phyloP scores from a whole-genome alignment of 2,797 vertebrate genomes.

The Cephalopachus bancanus region DNA sequence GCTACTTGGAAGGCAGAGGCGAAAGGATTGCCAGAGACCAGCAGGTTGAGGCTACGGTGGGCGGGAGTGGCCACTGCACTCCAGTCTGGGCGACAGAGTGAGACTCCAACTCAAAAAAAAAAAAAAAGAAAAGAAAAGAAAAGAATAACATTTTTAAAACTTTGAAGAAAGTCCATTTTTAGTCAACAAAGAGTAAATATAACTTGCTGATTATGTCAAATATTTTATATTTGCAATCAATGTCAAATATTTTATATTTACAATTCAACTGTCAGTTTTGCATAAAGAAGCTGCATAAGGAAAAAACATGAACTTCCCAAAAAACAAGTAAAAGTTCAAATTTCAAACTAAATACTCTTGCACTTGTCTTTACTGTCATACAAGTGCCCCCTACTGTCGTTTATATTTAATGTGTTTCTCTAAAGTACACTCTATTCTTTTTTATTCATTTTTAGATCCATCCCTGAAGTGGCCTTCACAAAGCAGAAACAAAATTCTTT shows the following conservation, averaged over 20 bases:
- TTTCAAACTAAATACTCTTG: constrained; percentile 9
- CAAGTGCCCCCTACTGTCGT: constrained; percentile 83
- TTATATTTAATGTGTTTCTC: constrained; percentile 66
- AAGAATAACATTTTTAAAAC: not conserved
- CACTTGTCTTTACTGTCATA: constrained; percentile 67
- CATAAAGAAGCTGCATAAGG: constrained; percentile 30
- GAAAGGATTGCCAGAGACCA: not conserved
- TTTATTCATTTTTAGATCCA: constrained; percentile 60
- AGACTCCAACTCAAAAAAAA: not conserved
- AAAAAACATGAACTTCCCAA: constrained; percentile 69
- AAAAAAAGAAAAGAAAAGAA: not conserved
- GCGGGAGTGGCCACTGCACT: not conserved
- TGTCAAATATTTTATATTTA: constrained; percentile 61
- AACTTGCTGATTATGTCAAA: not conserved
- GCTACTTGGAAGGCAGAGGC: not conserved
- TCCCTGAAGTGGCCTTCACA: constrained; percentile 29
- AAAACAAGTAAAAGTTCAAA: constrained; percentile 30
- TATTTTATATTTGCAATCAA: constrained; percentile 62
- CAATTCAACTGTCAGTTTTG: constrained; percentile 59
- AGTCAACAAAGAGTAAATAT: constrained; percentile 53
- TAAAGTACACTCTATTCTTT: not conserved
- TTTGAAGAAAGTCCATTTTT: constrained; percentile 59
- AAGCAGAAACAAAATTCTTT: constrained; percentile 47
- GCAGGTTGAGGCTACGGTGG: not conserved
- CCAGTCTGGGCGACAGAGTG: not conserved